phyloP scores from a whole-genome alignment of 2,797 vertebrate species.

The Cynopterus sphinx region DNA sequence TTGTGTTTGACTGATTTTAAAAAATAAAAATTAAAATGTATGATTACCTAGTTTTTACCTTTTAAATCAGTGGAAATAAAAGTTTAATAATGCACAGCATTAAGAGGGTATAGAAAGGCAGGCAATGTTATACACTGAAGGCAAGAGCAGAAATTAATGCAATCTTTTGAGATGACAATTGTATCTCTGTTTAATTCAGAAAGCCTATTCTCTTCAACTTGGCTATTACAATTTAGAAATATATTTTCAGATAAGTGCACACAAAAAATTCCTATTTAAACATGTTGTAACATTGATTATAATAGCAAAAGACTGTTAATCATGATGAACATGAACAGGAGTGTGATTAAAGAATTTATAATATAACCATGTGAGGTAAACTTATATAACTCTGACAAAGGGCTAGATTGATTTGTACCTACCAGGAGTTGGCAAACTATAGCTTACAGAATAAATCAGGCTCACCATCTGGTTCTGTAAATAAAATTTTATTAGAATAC shows the following conservation, averaged over 20 bases:
- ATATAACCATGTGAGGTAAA: background rate
- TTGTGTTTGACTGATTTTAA: background rate
- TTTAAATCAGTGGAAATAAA: background rate
- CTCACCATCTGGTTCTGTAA: background rate
- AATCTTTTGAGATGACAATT: background rate
- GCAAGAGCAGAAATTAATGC: background rate
- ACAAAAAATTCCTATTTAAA: background rate
- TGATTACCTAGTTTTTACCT: background rate
- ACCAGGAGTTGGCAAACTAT: background rate
- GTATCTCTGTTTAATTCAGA: background rate
- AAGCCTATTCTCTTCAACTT: background rate
- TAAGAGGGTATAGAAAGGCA: background rate
- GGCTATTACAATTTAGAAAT: background rate
- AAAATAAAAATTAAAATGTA: background rate
- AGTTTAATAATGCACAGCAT: background rate
- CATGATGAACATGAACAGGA: background rate
- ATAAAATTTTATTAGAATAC: background rate
- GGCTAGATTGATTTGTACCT: background rate
- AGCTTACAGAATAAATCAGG: background rate
- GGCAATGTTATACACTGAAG: background rate
- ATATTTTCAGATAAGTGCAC: background rate
- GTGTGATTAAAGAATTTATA: background rate
- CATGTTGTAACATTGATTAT: background rate
- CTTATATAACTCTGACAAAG: background rate
- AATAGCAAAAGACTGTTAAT: background rate